Evolutionary conservation across 2,113 vertebrate genomes (phyloP).

Genomic region (Hippocampus zosterae): DNA sequence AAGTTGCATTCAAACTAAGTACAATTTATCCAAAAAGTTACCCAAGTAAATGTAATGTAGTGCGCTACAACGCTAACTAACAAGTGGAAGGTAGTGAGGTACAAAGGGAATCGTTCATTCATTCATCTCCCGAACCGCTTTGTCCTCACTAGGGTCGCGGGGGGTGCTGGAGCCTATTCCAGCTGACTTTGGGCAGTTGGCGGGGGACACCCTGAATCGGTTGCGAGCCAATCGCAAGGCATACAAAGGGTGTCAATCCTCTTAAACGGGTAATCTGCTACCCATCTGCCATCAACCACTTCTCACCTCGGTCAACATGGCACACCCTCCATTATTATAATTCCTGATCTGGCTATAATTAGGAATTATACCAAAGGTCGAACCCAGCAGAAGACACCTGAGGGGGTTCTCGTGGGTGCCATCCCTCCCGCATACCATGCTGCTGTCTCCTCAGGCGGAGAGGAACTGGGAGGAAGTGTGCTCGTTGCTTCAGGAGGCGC

Average conservation of each 20-base stretch:
- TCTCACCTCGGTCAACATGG: constrained; percentile 18
- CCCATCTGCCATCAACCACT: constrained; percentile 50
- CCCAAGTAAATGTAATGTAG: neutral
- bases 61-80: too few relatives aligned
- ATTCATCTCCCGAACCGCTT: too few relatives aligned
- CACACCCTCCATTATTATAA: constrained; percentile 5
- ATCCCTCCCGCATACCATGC: constrained; percentile 53
- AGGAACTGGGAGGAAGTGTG: constrained; percentile 68
- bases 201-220: too few relatives aligned
- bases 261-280: constrained; percentile 64
- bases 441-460: constrained; percentile 70
- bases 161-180: too few relatives aligned
- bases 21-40: neutral
- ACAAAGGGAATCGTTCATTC: constrained; percentile 24
- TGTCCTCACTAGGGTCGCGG: too few relatives aligned
- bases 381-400: neutral
- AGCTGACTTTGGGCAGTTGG: too few relatives aligned
- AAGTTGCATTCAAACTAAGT: too few relatives aligned
- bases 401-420: neutral
- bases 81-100: too few relatives aligned
- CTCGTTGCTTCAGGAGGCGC: constrained; percentile 58
- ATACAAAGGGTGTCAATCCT: too few relatives aligned
- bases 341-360: constrained; percentile 22
- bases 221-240: too few relatives aligned
- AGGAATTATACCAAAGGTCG: too few relatives aligned